phyloP scores from a whole-genome alignment of 2,113 vertebrate species.

The Jacana jacana region DNA sequence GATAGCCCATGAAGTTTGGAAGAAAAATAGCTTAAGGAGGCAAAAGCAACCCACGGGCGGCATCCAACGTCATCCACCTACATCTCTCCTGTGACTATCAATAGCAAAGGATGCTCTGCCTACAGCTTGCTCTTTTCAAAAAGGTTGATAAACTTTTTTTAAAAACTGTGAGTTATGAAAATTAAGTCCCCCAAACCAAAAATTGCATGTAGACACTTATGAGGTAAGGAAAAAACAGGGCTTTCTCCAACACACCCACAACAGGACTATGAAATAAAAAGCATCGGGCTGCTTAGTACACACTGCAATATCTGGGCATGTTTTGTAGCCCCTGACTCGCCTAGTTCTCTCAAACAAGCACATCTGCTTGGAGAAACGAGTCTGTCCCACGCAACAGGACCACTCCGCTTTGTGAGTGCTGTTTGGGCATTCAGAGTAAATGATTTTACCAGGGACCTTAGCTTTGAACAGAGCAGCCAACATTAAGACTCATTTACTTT shows the following conservation, averaged over 20 bases:
- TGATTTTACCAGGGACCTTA: neutral
- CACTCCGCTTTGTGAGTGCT: neutral
- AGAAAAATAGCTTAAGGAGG: neutral
- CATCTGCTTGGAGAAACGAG: neutral
- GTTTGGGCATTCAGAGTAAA: neutral
- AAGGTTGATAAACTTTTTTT: fast-evolving
- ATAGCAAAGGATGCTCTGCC: neutral
- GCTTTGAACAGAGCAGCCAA: neutral
- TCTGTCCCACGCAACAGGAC: neutral
- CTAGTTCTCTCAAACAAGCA: neutral
- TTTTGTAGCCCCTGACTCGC: neutral
- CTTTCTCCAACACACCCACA: neutral
- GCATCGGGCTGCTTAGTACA: neutral
- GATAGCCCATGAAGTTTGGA: neutral
- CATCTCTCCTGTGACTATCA: neutral
- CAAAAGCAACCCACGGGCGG: neutral
- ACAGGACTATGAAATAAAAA: neutral
- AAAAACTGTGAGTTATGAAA: neutral
- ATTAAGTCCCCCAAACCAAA: neutral
- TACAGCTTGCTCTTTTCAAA: neutral
- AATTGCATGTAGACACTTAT: neutral
- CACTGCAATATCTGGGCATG: fast-evolving
- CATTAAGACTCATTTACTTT: neutral
- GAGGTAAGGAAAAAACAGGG: neutral
- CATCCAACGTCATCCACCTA: neutral